These are phyloP conservation scores for Torymus aiolomorphi DNA, from an alignment of 2,888 invertebrate species.

Conservation along the genomic window DNA sequence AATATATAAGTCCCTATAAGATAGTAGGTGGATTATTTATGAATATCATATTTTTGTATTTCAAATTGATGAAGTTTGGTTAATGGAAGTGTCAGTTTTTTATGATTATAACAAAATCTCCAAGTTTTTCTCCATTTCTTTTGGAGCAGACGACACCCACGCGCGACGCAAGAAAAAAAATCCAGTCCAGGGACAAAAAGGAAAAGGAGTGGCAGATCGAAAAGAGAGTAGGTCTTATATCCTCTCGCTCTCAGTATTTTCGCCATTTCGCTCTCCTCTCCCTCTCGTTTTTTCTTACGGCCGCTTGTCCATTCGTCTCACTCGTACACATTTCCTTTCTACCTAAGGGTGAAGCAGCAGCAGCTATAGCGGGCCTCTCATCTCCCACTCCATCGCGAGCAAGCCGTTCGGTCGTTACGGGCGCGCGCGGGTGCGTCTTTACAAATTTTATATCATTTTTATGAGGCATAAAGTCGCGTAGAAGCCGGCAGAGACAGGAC, in stretches of 20 bases:
- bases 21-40: too few relatives aligned
- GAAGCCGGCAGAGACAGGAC: conserved; percentile 67
- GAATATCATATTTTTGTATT: too few relatives aligned
- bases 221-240: neutral
- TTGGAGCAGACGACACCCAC: too few relatives aligned
- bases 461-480: conserved; percentile 75
- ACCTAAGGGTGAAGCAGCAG: conserved; percentile 33
- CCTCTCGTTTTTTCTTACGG: neutral
- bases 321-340: conserved; percentile 30
- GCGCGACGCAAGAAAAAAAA: neutral
- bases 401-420: conserved; percentile 72
- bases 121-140: too few relatives aligned
- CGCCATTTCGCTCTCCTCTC: conserved; percentile 33
- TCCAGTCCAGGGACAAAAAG: neutral
- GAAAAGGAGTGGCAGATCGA: conserved; percentile 23
- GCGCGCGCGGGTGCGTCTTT: conserved; percentile 68
- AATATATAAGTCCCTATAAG: too few relatives aligned
- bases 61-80: too few relatives aligned
- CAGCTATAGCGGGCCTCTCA: conserved; percentile 53
- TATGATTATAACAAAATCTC: too few relatives aligned
- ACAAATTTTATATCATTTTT: conserved; percentile 76
- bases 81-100: too few relatives aligned
- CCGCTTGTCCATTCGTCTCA: conserved; percentile 48
- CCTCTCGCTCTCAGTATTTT: conserved; percentile 39
- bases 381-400: conserved; percentile 67